Evolutionary conservation across 2,888 invertebrate genomes (phyloP).

Genomic region (Bembecia ichneumoniformis): DNA sequence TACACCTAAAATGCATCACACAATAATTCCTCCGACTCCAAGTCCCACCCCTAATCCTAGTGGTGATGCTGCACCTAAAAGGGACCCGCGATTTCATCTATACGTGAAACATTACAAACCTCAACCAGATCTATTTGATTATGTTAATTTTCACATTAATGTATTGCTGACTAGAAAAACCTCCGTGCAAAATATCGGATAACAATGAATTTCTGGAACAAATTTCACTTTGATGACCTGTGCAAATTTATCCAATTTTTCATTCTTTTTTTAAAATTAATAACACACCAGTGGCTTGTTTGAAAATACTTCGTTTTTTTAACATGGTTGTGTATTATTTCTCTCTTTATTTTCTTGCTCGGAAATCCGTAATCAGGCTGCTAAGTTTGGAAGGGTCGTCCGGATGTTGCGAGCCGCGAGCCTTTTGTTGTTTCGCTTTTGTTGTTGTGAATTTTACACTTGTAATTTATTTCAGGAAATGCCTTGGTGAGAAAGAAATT

Average conservation of each 20-base stretch:
- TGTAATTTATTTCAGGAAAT: slow-evolving; percentile 73
- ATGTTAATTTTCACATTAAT: slow-evolving; percentile 56
- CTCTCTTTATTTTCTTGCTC: slow-evolving; percentile 58
- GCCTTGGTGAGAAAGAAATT: slow-evolving; percentile 69
- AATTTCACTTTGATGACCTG: not conserved
- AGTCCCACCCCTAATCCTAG: slow-evolving; percentile 26
- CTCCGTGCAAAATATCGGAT: slow-evolving; percentile 37
- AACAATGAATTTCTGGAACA: slow-evolving; percentile 12
- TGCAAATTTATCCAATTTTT: slow-evolving; percentile 6
- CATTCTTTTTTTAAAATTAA: slow-evolving; percentile 24
- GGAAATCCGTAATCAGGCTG: slow-evolving; percentile 72
- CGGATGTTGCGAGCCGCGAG: slow-evolving; percentile 69
- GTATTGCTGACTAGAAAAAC: slow-evolving; percentile 38
- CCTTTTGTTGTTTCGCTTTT: slow-evolving; percentile 70
- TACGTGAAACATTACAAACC: slow-evolving; percentile 57
- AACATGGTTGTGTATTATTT: slow-evolving; percentile 47
- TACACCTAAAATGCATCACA: slow-evolving; percentile 15
- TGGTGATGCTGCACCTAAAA: slow-evolving; percentile 17
- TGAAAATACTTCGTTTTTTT: slow-evolving; percentile 38
- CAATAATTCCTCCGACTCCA: slow-evolving; percentile 21
- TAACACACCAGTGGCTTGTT: slow-evolving; percentile 31
- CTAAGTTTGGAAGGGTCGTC: slow-evolving; percentile 70
- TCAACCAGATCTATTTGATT: slow-evolving; percentile 52
- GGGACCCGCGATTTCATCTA: slow-evolving; percentile 54
- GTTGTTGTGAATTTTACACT: slow-evolving; percentile 73